These are phyloP conservation scores for Nyctalus aviator DNA, from an alignment of 2,797 vertebrate species.

Conservation along the genomic window DNA sequence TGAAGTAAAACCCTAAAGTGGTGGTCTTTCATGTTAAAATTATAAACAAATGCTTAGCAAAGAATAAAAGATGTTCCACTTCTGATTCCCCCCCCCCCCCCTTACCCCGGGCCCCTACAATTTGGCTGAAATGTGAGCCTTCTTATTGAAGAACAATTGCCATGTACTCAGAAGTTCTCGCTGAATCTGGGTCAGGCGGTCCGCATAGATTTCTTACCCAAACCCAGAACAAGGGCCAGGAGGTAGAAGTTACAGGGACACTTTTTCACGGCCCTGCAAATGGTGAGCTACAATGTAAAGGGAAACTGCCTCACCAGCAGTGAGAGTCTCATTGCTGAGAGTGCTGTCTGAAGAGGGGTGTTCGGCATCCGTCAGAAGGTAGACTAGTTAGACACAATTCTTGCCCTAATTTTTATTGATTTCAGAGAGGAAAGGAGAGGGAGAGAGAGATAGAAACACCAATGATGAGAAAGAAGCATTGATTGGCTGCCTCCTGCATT, in stretches of 20 bases:
- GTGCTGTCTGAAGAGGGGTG: background rate
- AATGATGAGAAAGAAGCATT: too few species aligned
- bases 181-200: background rate
- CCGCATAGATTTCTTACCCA: background rate
- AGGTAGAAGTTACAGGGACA: background rate
- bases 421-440: too few species aligned
- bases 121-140: background rate
- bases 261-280: background rate
- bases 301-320: background rate
- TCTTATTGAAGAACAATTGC: background rate
- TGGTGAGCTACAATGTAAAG: background rate
- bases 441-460: too few species aligned
- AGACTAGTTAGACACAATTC: background rate
- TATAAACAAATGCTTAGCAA: background rate
- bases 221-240: background rate
- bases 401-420: background rate
- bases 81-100: background rate
- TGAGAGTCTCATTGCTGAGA: background rate
- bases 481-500: too few species aligned
- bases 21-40: background rate
- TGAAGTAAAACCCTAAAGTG: conserved; percentile 15
- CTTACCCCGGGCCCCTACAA: background rate
- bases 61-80: background rate
- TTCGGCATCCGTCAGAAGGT: background rate
- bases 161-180: background rate